phyloP scores from a whole-genome alignment of 2,797 vertebrate species.

The Coilia nasus region DNA sequence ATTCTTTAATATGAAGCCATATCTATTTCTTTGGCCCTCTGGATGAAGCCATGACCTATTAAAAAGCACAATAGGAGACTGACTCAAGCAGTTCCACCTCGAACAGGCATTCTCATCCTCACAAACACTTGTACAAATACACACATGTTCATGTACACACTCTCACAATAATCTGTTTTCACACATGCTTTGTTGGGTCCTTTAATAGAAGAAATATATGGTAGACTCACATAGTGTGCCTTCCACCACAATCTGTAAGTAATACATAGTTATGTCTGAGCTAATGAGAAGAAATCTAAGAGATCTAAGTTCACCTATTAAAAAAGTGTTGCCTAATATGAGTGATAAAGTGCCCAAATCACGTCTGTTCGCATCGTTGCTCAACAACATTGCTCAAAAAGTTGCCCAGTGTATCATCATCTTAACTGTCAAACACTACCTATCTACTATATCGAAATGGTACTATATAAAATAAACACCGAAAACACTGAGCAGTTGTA shows the following conservation, averaged over 20 bases:
- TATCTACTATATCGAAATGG: too few relatives aligned
- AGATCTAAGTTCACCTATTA: too few relatives aligned
- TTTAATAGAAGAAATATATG: neutral
- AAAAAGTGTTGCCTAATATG: too few relatives aligned
- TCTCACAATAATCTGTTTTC: neutral
- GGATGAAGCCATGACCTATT: slow-evolving; percentile 33
- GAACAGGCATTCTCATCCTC: neutral
- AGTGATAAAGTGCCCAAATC: too few relatives aligned
- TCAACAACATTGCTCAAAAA: too few relatives aligned
- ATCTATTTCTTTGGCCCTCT: slow-evolving; percentile 35
- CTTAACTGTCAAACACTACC: too few relatives aligned
- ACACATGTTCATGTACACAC: slow-evolving; percentile 12
- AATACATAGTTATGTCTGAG: neutral
- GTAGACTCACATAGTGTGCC: neutral
- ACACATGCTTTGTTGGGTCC: neutral
- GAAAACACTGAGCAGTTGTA: too few relatives aligned
- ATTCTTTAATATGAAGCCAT: slow-evolving; percentile 72
- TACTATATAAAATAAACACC: too few relatives aligned
- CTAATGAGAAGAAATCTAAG: slow-evolving; percentile 3
- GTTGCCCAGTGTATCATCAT: too few relatives aligned
- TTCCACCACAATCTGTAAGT: neutral
- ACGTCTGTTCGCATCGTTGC: too few relatives aligned
- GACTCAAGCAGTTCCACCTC: slow-evolving; percentile 23
- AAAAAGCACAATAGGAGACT: slow-evolving; percentile 23
- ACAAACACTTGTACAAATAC: slow-evolving; percentile 5